Base-by-base conservation (phyloP, 2,888 invertebrate species). In the Dicyrtomina minuta region DNA sequence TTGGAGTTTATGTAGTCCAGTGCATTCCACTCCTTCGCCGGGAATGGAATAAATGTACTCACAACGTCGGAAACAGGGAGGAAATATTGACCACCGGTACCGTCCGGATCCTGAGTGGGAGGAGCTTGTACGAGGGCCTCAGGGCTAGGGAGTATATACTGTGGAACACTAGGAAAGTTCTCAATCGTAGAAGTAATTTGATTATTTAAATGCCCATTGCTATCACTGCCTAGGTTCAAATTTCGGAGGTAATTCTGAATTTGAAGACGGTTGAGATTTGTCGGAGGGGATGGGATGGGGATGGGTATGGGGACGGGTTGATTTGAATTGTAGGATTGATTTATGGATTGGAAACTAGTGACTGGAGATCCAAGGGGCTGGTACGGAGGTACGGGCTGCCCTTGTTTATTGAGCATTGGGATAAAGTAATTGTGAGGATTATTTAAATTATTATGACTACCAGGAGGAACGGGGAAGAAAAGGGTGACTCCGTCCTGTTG, bases 11-110 rank as follows among this genome's bases (percentile, higher is more conserved):
- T 55, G 20, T 56, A 62, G 41, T 68, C 68, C 15, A 68, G 27
- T 17, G 68, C 61, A 33, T 53, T 56, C 68, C 68, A 68, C 44
- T 68, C 68, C 15, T 62, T 68, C 17, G 55, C 62, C 1, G 68
- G 68, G 41, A 68, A 68, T 0, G 68, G 68, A 15, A 68, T 53
- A 26, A 68, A 68, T 22, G 33, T n/a, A 13, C 44, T 62, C 6
- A 68, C 68, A 10, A 68, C 61, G 5, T 68, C 60, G 5, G 44
- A 24, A 1, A 68, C 24, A 15, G 68, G 68, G 2, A 68, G 41
- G 26, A 41, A 68, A 20, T 44, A 55, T 1, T 17, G 3, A 33
- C 33, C 51, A 20, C 51, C 44, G 22, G 20, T 22, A 26, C 26
- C n/a, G 39, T 17, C 24, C 6, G 5, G 15, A 41, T 44, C 43